Conservation (phyloP, 2,113 vertebrate species). For the Centropus bengalensis region DNA sequence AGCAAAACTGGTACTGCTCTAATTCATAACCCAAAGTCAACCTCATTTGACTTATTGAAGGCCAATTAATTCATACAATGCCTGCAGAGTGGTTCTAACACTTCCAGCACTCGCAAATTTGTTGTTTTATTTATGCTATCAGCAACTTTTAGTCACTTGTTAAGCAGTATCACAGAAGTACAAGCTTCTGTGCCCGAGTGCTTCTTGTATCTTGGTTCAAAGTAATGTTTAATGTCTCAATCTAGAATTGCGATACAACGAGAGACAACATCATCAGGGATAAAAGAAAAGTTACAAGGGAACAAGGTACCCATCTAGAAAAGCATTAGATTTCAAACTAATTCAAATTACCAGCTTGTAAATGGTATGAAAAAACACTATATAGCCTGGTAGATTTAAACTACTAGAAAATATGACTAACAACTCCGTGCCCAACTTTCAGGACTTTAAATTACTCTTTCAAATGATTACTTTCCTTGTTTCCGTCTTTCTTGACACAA, state of each 20-base stretch:
- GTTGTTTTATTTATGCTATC: neutral
- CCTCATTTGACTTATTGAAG: neutral
- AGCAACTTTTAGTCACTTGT: neutral
- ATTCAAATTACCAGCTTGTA: neutral
- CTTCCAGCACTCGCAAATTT: neutral
- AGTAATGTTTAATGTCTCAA: neutral
- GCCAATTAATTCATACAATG: neutral
- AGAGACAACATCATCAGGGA: accelerated
- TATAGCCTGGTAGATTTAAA: neutral
- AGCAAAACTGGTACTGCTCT: neutral
- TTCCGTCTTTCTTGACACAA: neutral
- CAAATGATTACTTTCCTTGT: neutral
- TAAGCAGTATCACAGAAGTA: neutral
- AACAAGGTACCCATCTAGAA: neutral
- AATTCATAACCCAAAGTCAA: neutral
- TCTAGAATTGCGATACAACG: neutral
- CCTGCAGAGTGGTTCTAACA: neutral
- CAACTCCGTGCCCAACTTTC: neutral
- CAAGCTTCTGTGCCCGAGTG: neutral
- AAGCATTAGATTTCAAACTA: neutral
- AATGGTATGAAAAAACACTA: accelerated
- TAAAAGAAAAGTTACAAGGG: neutral
- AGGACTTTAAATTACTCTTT: neutral
- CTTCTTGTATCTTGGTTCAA: neutral
- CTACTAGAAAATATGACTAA: accelerated